Conservation (phyloP, 2,113 vertebrate species). For the Turdus rufiventris region DNA sequence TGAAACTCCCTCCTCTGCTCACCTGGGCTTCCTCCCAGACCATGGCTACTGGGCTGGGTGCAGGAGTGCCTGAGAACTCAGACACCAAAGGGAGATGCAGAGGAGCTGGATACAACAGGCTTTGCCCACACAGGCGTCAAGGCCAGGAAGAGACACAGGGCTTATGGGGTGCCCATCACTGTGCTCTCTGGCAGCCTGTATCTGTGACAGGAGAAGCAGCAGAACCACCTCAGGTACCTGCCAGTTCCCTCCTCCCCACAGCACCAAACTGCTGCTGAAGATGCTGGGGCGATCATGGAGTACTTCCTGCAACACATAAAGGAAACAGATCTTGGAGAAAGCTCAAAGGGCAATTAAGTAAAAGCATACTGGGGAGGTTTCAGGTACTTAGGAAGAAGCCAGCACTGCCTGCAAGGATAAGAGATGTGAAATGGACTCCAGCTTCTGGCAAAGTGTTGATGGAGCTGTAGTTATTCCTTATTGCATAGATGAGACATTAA, state of each 20-base stretch:
- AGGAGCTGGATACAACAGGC: neutral
- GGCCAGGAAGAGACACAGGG: neutral
- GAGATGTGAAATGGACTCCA: neutral
- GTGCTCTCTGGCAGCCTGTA: neutral
- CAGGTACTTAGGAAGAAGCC: neutral
- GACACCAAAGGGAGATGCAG: neutral
- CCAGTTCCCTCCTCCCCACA: neutral
- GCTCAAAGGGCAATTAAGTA: neutral
- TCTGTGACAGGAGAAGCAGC: neutral
- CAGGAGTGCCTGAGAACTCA: neutral
- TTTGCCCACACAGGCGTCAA: neutral
- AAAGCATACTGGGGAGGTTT: neutral
- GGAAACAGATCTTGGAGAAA: neutral
- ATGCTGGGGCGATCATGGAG: rapidly evolving
- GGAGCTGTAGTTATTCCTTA: neutral
- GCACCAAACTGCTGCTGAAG: neutral
- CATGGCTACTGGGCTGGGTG: neutral
- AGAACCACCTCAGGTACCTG: neutral
- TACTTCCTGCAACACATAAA: neutral
- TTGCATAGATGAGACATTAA: neutral
- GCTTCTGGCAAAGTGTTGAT: neutral
- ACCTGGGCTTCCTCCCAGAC: neutral
- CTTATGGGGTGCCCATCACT: neutral
- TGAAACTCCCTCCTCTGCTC: neutral
- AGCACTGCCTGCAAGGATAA: neutral